Evolutionary conservation across 30 jellyfish, hydroid and myxozoan genomes (phyloP).

Genomic region (Pseudorhiza aurosa): DNA sequence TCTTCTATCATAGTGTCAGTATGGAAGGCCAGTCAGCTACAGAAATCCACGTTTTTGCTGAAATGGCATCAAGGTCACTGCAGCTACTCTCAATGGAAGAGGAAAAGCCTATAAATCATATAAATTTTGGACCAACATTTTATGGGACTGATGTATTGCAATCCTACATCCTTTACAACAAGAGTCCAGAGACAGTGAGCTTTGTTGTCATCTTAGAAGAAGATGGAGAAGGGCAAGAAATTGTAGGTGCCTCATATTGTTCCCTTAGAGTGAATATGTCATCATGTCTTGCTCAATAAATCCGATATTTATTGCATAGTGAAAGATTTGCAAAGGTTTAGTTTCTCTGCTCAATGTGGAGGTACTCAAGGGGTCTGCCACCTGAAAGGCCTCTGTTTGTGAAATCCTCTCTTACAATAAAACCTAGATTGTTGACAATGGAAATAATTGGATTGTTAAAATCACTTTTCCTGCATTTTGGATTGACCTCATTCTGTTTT

Average conservation of each 20-base stretch:
- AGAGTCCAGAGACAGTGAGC: conserved; percentile 73
- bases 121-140: conserved; percentile 80
- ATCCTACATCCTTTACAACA: conserved; percentile 58
- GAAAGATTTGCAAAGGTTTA: no score
- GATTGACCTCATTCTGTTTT: no score
- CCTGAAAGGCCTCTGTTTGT: no score
- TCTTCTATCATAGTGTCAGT: conserved; percentile 43
- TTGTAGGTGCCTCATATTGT: conserved; percentile 69
- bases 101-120: conserved; percentile 52
- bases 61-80: conserved; percentile 58
- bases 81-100: conserved; percentile 69
- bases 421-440: no score
- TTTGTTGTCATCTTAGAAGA: conserved; percentile 90
- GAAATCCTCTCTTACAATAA: no score
- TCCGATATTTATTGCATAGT: no score
- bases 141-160: conserved; percentile 88
- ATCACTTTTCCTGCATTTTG: no score
- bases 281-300: no score
- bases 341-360: no score
- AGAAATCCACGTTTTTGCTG: conserved; percentile 52
- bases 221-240: conserved; percentile 92
- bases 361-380: no score
- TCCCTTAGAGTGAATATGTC: no score
- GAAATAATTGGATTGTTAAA: no score
- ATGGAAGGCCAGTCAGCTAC: conserved; percentile 63